phyloP scores from a whole-genome alignment of 2,797 vertebrate species.

The Mormyrops boulengeri region DNA sequence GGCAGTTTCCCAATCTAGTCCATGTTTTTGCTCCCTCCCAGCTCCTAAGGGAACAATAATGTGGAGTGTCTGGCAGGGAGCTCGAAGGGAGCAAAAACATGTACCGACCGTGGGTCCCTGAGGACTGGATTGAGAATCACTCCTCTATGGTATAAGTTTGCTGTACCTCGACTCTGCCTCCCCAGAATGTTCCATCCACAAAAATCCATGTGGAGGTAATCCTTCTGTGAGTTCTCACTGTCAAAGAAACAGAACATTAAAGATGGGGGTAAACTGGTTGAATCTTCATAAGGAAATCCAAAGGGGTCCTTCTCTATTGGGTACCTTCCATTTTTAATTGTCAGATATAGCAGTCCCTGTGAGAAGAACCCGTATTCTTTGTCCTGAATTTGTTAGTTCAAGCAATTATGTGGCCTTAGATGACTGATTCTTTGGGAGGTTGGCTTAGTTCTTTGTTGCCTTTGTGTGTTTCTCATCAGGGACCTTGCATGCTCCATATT shows the following conservation, averaged over 20 bases:
- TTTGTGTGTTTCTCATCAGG: not conserved
- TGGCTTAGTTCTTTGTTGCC: conserved; percentile 20
- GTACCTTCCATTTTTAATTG: not conserved
- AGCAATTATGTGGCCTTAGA: conserved; percentile 16
- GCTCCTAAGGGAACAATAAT: not conserved
- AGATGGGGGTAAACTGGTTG: not conserved
- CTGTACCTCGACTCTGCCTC: not conserved
- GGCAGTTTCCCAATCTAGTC: not conserved
- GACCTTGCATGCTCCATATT: not conserved
- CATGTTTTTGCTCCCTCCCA: not conserved
- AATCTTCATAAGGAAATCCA: not conserved
- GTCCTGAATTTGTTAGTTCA: not conserved
- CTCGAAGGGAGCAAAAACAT: not conserved
- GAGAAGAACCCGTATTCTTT: not conserved
- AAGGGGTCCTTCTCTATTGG: not conserved
- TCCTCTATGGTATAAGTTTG: not conserved
- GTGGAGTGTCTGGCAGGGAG: not conserved
- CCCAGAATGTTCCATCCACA: not conserved
- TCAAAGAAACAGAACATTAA: not conserved
- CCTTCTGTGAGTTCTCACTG: not conserved
- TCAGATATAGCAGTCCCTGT: not conserved
- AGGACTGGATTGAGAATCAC: not conserved
- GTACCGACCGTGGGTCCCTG: not conserved
- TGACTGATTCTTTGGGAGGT: conserved; percentile 21
- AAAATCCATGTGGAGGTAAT: not conserved